Conservation (phyloP, 2,888 invertebrate species). For the Netelia fuscicornis region DNA sequence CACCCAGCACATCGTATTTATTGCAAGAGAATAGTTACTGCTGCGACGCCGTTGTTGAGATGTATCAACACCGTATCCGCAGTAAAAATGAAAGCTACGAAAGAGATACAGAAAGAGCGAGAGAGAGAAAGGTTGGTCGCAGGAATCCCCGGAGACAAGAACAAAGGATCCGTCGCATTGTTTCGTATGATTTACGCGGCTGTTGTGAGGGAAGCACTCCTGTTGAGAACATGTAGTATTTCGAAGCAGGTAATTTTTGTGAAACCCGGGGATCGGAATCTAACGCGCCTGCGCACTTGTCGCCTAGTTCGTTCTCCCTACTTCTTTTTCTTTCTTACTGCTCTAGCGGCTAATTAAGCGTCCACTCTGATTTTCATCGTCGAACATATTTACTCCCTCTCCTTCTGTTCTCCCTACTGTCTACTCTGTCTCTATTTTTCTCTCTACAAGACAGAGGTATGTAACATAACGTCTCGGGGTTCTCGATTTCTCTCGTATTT, state of each 20-base stretch:
- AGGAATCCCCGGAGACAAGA: slow-evolving; percentile 50
- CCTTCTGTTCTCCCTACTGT: slow-evolving; percentile 54
- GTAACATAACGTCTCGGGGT: slow-evolving; percentile 42
- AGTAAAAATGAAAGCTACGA: slow-evolving; percentile 32
- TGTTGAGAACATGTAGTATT: slow-evolving; percentile 13
- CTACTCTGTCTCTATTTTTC: slow-evolving; percentile 41
- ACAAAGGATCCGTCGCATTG: slow-evolving; percentile 66
- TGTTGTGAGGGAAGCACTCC: slow-evolving; percentile 54
- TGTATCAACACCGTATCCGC: slow-evolving; percentile 15
- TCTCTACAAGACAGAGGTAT: slow-evolving; percentile 24
- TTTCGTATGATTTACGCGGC: slow-evolving; percentile 68
- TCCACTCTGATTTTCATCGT: slow-evolving; percentile 73
- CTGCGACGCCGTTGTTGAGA: not conserved
- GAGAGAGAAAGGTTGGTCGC: slow-evolving; percentile 14
- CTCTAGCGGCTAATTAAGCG: slow-evolving; percentile 79
- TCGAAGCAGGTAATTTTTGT: slow-evolving; percentile 64
- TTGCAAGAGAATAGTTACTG: not conserved
- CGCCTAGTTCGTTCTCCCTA: slow-evolving; percentile 41
- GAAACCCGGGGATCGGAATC: slow-evolving; percentile 48
- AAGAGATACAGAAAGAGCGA: not conserved
- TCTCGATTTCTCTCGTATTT: slow-evolving; percentile 5
- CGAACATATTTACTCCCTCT: slow-evolving; percentile 36
- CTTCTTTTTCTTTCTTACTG: slow-evolving; percentile 68
- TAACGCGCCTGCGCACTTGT: slow-evolving; percentile 63
- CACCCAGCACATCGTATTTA: not conserved